These are phyloP conservation scores for Polypedilum vanderplanki DNA, from an alignment of 1,140 invertebrate genomes.

Conservation along the genomic window DNA sequence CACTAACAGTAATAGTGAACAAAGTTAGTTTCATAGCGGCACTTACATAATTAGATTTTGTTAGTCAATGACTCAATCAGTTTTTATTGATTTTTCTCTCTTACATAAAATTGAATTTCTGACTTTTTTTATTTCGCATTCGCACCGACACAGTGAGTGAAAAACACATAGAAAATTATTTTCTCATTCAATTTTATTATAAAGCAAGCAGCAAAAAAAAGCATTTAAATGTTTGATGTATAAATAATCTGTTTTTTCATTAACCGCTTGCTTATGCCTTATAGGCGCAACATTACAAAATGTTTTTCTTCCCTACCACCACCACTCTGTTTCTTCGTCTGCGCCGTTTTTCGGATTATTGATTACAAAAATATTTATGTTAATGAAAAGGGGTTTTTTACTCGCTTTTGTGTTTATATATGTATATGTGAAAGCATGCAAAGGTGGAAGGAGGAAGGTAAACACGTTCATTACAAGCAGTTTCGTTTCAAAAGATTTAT, in stretches of 20 bases:
- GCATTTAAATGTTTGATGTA: background rate
- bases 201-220: background rate
- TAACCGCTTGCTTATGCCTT: background rate
- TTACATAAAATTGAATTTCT: too few relatives aligned
- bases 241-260: background rate
- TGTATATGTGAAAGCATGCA: background rate
- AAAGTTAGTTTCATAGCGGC: background rate
- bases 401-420: too few relatives aligned
- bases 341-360: background rate
- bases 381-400: background rate
- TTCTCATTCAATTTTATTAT: too few relatives aligned
- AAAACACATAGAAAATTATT: too few relatives aligned
- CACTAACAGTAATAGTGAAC: too few relatives aligned
- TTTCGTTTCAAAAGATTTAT: background rate
- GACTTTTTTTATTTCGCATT: too few relatives aligned
- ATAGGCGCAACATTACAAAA: background rate
- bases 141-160: too few relatives aligned
- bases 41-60: background rate
- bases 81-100: background rate
- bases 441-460: background rate
- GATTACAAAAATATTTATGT: conserved; percentile 19
- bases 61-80: conserved; percentile 13
- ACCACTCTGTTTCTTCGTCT: background rate
- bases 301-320: background rate
- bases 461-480: background rate